Percentiles rank a stretch among this genome's conserved stretches.
These are phyloP conservation scores for Sphaeramia orbicularis DNA, from an alignment of 2,797 vertebrate genomes.

Conservation along the genomic window DNA sequence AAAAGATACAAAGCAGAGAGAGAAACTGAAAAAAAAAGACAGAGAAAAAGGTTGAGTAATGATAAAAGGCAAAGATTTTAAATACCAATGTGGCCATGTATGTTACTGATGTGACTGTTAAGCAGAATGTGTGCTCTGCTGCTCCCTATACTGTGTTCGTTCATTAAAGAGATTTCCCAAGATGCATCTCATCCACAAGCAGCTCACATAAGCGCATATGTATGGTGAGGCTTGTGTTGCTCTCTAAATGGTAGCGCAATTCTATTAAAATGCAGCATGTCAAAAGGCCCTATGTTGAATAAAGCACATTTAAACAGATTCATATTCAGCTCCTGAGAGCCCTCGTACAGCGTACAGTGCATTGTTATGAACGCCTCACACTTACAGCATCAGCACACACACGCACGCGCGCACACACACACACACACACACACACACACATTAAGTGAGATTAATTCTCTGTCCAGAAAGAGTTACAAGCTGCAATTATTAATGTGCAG, in stretches of 20 bases:
- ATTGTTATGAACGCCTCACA: conserved; percentile 5
- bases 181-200: conserved; percentile 68
- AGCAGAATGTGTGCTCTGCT: conserved; percentile 44
- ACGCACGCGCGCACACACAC: neutral
- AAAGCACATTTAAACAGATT: conserved; percentile 36
- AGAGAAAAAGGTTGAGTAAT: conserved; percentile 39
- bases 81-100: conserved; percentile 45
- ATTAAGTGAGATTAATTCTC: conserved; percentile 5
- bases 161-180: conserved; percentile 81
- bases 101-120: conserved; percentile 65
- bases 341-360: conserved; percentile 4
- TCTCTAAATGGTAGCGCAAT: conserved; percentile 57
- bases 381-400: conserved; percentile 3
- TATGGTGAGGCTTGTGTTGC: conserved; percentile 24
- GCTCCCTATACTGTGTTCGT: conserved; percentile 28
- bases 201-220: conserved; percentile 35
- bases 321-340: conserved; percentile 33
- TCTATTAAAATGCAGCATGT: conserved; percentile 58
- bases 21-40: conserved; percentile 40
- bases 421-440: neutral
- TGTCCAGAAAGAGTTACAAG: conserved; percentile 12
- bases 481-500: conserved; percentile 14
- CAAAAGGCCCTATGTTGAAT: conserved; percentile 37
- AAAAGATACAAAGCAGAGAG: conserved; percentile 54
- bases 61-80: conserved; percentile 65